Evolutionary conservation across 2,113 vertebrate genomes (phyloP).

Genomic region (Caloenas nicobarica): DNA sequence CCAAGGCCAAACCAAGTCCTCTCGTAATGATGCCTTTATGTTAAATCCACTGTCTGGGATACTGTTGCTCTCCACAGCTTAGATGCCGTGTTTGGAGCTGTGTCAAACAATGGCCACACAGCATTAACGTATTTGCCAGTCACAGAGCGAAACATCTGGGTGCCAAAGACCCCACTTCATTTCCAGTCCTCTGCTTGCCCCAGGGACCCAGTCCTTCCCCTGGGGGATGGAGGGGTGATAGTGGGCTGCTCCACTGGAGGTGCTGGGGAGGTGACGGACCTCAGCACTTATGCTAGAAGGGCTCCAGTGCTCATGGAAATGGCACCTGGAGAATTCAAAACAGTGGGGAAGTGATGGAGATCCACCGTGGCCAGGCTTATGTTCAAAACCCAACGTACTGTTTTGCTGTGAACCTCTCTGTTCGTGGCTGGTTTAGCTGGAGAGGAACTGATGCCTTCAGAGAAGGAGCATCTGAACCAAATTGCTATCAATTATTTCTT

Average conservation of each 20-base stretch:
- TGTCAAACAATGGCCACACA: not conserved
- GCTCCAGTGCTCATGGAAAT: not conserved
- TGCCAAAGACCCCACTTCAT: not conserved
- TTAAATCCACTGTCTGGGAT: not conserved
- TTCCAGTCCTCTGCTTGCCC: not conserved
- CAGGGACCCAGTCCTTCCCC: not conserved
- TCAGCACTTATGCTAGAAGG: not conserved
- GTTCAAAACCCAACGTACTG: not conserved
- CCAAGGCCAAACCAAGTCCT: not conserved
- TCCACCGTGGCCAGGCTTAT: fast-evolving
- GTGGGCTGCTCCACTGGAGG: fast-evolving
- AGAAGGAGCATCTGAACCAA: not conserved
- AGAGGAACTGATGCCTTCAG: not conserved
- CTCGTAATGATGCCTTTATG: not conserved
- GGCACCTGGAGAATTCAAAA: not conserved
- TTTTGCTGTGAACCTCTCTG: not conserved
- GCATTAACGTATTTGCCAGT: not conserved
- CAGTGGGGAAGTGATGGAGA: not conserved
- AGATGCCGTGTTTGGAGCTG: not conserved
- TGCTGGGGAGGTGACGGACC: not conserved
- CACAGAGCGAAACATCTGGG: not conserved
- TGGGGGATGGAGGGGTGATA: not conserved
- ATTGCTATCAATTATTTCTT: not conserved
- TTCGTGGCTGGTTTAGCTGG: not conserved
- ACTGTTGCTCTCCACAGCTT: not conserved